phyloP scores from a whole-genome alignment of 2,113 vertebrate species.

The Nipponia nippon region DNA sequence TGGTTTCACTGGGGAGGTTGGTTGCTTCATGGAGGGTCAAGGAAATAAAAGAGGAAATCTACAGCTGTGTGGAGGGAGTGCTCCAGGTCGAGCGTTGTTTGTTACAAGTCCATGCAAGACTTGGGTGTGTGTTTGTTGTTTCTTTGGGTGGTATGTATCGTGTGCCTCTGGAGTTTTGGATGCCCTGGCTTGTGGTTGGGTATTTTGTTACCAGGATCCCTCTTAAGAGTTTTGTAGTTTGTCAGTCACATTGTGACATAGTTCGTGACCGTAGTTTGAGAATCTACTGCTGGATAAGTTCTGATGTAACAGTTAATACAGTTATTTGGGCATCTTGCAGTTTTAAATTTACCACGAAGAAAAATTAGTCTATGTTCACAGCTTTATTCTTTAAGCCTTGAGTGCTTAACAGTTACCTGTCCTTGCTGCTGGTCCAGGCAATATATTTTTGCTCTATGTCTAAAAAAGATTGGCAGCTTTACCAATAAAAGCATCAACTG shows the following conservation, averaged over 20 bases:
- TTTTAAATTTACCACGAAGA: neutral
- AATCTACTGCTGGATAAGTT: neutral
- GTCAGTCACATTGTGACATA: neutral
- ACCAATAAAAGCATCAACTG: neutral
- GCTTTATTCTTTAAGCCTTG: neutral
- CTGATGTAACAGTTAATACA: too few relatives aligned
- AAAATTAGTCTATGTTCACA: neutral
- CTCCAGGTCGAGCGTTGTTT: neutral
- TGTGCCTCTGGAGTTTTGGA: neutral
- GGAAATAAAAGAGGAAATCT: neutral
- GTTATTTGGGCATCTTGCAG: neutral
- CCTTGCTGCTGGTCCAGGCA: neutral
- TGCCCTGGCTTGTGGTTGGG: neutral
- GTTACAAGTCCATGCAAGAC: neutral
- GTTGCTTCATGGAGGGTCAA: rapidly evolving
- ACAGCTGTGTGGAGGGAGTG: rapidly evolving
- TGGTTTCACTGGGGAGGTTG: neutral
- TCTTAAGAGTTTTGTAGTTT: neutral
- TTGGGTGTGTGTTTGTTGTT: neutral
- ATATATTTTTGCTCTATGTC: rapidly evolving
- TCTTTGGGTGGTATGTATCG: rapidly evolving
- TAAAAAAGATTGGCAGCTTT: neutral
- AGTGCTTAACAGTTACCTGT: neutral
- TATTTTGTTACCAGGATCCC: neutral
- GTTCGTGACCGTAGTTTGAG: neutral